Base-by-base conservation (phyloP, 2,113 vertebrate species). In the Phyllopteryx taeniolatus region DNA sequence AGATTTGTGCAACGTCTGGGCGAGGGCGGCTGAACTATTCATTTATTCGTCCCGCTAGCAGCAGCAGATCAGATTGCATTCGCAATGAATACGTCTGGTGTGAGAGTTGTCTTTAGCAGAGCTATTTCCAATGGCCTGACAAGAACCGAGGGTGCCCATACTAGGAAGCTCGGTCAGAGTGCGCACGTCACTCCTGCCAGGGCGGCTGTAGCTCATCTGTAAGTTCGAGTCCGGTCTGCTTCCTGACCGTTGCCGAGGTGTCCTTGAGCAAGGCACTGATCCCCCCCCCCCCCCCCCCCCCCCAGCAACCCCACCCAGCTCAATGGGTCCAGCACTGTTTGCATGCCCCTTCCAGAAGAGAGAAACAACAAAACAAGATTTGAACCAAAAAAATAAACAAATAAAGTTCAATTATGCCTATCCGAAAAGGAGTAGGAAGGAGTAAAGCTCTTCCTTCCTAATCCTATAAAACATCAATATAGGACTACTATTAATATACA, bases 141-240 rank as follows among this genome's bases (percentile, higher is more conserved):
- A 70, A 78, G 63, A 67, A 70, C 47, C 39, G 43, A 77, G 5
- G 79, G 79, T 88, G 83, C 68, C 88, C 83, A 89, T 87, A 87
- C 83, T 85, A 85, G 88, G 82, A 87, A 75, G 82, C 57, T 77
- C 62, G 64, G 68, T 75, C 51, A 46, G 59, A 75, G 78, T 75
- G 77, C 70, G 76, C 9, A 72, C 72, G 46, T 53, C 57, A 35
- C 15, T 17, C 59, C 59, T 17, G 59, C 59, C 33, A 60, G 14
- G 57, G 11, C 14, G 17, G 27, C 57, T 33, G 31, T 35, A 2
- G 59, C 8, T 61, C 14, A 19, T 61, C 22, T 59, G 22, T 14
- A 10, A 56, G 53, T 39, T 39, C 35, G 35, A 39, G 35, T 19
- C 17, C 49, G 4, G 49, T 51, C 49, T 51, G 15, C 49, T 51